Evolutionary conservation across 2,113 vertebrate genomes (phyloP), one percentile per base, ranked within the genome.

Genomic region (Climacteris rufus): DNA sequence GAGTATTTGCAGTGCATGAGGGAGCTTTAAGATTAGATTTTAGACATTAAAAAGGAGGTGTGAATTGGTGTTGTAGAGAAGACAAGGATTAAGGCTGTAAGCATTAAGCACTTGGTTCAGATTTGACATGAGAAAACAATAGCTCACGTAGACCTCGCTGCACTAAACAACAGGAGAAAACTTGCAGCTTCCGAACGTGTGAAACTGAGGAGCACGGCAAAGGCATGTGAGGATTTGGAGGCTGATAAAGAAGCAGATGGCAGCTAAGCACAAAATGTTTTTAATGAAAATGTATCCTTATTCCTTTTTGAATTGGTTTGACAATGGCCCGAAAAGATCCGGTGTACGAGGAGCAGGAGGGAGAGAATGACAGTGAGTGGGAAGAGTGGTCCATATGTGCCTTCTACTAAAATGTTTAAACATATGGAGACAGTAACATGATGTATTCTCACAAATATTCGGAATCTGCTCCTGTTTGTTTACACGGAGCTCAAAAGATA

Each of bases 381-480:
- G 95, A 97, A 87, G 96, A 92, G 60, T 10, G 88, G 88, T 93
- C 94, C 94, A 96, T 94, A 96, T 96, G 92, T 94, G 94, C 88
- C 93, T 96, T 96, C 90, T 30, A 86, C 90, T 94, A 53, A 96
- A 95, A 96, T 90, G 92, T 95, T 95, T 87, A 92, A 96, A 96
- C 94, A 94, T 93, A 96, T 90, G 93, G 94, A 88, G 95, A 83
- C 92, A 96, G 93, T 92, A 97, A 90, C 92, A 92, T 96, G 93
- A 97, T 94, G 94, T 93, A 50, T 96, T 96, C 94, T 96, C 86
- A 81, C 92, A 96, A 95, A 96, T 96, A 96, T 86, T 96, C 90
- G 2, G 92, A 69, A 87, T 91, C 87, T 96, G 91, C 94, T 96
- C 90, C 75, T 91, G 92, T 90, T 94, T 94, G 94, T 95, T 96